Conservation (phyloP, 2,113 vertebrate species). For the Zapornia atra region DNA sequence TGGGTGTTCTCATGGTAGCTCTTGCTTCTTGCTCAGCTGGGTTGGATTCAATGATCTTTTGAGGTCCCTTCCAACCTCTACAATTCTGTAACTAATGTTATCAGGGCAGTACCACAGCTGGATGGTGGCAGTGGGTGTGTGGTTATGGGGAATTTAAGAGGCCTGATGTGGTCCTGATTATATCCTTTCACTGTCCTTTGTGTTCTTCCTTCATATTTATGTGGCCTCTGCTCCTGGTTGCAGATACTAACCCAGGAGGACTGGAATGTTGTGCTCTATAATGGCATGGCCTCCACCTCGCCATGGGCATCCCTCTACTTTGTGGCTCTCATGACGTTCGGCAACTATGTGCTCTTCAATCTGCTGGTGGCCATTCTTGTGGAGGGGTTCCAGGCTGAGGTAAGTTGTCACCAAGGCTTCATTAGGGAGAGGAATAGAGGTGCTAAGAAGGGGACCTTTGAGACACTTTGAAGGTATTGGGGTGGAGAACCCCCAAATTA, state of each 20-base stretch:
- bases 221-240: background rate
- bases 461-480: background rate
- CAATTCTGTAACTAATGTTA: background rate
- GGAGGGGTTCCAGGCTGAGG: constrained; percentile 97
- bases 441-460: background rate
- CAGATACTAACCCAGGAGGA: constrained; percentile 97
- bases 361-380: constrained; percentile 95
- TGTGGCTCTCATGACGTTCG: constrained; percentile 96
- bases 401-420: constrained; percentile 45
- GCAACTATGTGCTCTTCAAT: constrained; percentile 97
- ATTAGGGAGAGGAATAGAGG: background rate
- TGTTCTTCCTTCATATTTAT: background rate
- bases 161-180: background rate
- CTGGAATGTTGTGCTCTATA: constrained; percentile 96
- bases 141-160: background rate
- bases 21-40: background rate
- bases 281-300: constrained; percentile 93
- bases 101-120: background rate
- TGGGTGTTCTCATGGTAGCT: background rate
- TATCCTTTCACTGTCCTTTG: background rate
- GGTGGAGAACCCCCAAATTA: background rate
- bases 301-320: constrained; percentile 95
- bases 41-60: no score
- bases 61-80: no score
- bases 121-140: background rate